Conservation (phyloP, 2,888 invertebrate species). For the Euspilapteryx auroguttella region DNA sequence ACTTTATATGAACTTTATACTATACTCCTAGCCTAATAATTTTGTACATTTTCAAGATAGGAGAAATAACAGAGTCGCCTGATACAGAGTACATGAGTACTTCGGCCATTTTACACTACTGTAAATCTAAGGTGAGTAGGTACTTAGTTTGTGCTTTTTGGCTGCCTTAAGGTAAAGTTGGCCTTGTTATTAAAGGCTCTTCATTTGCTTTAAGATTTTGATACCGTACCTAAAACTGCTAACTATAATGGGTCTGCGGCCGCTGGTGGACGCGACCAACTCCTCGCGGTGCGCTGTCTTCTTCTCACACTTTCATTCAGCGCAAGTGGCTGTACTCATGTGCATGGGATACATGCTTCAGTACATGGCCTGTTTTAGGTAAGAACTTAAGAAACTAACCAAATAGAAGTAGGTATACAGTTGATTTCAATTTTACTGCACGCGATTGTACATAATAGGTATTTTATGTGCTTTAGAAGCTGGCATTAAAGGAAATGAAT, state of each 20-base stretch:
- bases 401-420: neutral
- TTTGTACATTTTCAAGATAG: constrained; percentile 62
- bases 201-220: constrained; percentile 58
- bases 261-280: constrained; percentile 66
- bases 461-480: too few species aligned
- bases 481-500: too few species aligned
- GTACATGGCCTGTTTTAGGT: constrained; percentile 80
- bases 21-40: too few species aligned
- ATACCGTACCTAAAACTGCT: constrained; percentile 75
- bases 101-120: constrained; percentile 77
- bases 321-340: constrained; percentile 68
- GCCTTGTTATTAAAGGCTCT: too few species aligned
- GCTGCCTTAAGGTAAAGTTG: too few species aligned
- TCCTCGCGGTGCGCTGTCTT: constrained; percentile 61
- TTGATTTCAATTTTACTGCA: neutral
- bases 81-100: constrained; percentile 71
- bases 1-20: too few species aligned
- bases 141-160: neutral
- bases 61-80: constrained; percentile 70
- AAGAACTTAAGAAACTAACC: constrained; percentile 9
- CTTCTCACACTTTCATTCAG: constrained; percentile 69
- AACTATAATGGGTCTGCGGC: constrained; percentile 75
- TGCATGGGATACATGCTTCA: constrained; percentile 74
- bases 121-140: constrained; percentile 70
- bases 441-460: too few species aligned